Evolutionary conservation across 2,888 invertebrate species (phyloP).

Genomic region (Parnassius apollo): DNA sequence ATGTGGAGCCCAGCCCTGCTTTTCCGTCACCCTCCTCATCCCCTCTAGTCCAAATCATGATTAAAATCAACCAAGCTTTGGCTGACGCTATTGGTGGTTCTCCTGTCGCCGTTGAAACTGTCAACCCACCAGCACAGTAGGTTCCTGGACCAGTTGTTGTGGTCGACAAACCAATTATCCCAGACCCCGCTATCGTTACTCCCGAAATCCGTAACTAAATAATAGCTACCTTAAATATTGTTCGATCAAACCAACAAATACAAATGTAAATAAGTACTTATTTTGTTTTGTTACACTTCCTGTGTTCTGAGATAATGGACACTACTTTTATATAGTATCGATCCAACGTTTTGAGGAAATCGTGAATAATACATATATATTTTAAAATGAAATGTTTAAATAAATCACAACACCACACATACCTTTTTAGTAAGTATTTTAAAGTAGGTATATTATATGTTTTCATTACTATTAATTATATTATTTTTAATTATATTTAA

Average conservation of each 20-base stretch:
- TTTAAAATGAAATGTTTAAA: too few relatives aligned
- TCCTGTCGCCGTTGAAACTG: constrained; percentile 6
- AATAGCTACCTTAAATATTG: background rate
- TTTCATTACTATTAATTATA: too few relatives aligned
- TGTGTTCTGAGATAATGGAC: too few relatives aligned
- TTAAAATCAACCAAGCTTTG: constrained; percentile 32
- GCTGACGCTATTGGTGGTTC: constrained; percentile 2
- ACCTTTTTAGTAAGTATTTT: too few relatives aligned
- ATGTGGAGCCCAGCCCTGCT: constrained; percentile 18
- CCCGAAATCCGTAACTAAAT: constrained; percentile 8
- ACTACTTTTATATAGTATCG: too few relatives aligned
- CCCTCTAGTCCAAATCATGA: constrained; percentile 38
- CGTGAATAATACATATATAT: too few relatives aligned
- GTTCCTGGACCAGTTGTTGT: constrained; percentile 19
- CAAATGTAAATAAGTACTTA: too few relatives aligned
- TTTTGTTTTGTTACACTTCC: too few relatives aligned
- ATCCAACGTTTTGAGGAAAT: too few relatives aligned
- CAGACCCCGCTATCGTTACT: constrained; percentile 15
- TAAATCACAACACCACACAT: too few relatives aligned
- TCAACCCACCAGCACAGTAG: constrained; percentile 3
- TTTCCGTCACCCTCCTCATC: constrained; percentile 26
- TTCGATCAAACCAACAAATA: background rate
- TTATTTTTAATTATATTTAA: too few relatives aligned
- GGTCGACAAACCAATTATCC: constrained; percentile 9
- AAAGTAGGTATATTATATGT: too few relatives aligned